Percentiles rank a stretch among this genome's conserved stretches.
Evolutionary conservation across 1,140 invertebrate species (phyloP).

Genomic region (Dolichoris vasculosae): DNA sequence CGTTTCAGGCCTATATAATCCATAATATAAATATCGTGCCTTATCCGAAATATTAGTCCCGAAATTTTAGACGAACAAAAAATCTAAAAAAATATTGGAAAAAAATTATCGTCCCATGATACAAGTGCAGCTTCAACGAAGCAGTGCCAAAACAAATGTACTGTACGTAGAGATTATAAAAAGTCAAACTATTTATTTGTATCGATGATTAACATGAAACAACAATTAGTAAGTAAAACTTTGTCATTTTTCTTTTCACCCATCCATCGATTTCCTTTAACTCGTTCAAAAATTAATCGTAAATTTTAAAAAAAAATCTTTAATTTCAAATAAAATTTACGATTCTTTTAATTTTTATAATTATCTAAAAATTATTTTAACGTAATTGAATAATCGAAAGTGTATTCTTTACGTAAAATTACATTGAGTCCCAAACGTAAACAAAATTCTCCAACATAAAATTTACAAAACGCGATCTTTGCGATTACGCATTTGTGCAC

Average conservation of each 20-base stretch:
- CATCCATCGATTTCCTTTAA: neutral
- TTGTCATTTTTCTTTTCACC: conserved; percentile 5
- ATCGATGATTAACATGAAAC: conserved; percentile 46
- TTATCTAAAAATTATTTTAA: too few relatives aligned
- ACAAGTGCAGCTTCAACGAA: conserved; percentile 17
- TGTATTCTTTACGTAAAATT: too few relatives aligned
- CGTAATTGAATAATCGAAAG: too few relatives aligned
- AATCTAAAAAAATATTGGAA: conserved; percentile 5
- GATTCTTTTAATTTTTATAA: too few relatives aligned
- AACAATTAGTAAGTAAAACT: conserved; percentile 46
- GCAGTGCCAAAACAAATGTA: conserved; percentile 45
- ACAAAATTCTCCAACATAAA: too few relatives aligned
- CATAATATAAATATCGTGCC: conserved; percentile 44
- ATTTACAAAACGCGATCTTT: too few relatives aligned
- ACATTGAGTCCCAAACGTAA: too few relatives aligned
- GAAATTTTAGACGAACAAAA: conserved; percentile 31
- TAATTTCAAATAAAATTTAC: too few relatives aligned
- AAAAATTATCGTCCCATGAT: neutral
- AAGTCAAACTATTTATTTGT: conserved; percentile 48
- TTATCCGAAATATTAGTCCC: conserved; percentile 39
- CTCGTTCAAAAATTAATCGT: neutral
- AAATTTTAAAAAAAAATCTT: too few relatives aligned
- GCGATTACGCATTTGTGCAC: too few relatives aligned
- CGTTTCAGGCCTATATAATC: conserved; percentile 37
- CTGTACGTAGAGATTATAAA: conserved; percentile 39